Base-by-base conservation (phyloP, 1,140 invertebrate genomes). In the Berghia stephanieae region DNA sequence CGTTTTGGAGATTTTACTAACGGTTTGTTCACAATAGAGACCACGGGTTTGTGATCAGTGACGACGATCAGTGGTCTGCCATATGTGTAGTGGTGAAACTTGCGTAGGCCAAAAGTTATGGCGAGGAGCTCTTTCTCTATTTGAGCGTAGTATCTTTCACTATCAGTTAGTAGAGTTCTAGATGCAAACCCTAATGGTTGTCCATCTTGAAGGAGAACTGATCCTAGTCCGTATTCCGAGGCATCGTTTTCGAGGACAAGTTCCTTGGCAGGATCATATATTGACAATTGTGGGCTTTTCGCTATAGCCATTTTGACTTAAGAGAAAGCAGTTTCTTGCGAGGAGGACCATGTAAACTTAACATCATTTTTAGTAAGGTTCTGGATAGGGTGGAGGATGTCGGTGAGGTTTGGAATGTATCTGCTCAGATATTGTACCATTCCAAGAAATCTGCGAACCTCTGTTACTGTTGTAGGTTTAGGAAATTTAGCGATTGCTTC, bases 71-170 rank as follows among this genome's bases (percentile, higher is more conserved):
- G 69, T 21, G 79, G 57, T 36, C 82, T 82, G 49, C 88, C 91
- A 85, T 84, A 90, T 16, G 90, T 77, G 80, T 86, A 89, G 24
- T 86, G 73, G 75, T 89, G 82, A 84, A 90, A 91, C 63, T 86
- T 84, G 34, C 88, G 75, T 63, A 72, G 78, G 8, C 83, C 86
- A 83, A 85, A 87, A 4, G 83, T 70, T 5, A 90, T 86, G 52
- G 86, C 87, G 38, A 87, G 78, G 18, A 86, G 75, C 80, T 91
- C 89, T 77, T 91, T 91, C 80, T 91, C 90, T 18, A 90, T 91
- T 80, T 90, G 88, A 8, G 88, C 81, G 68, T 86, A 91, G 34
- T 85, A 80, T 60, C 79, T 40, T 78, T 90, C 83, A 38, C 84
- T 80, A 16, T 82, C 71, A 10, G 83, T 88, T 36, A 90, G 79